Evolutionary conservation across 2,797 vertebrate genomes (phyloP), one percentile per base, ranked within the genome.

Genomic region (Sciaenops ocellatus): DNA sequence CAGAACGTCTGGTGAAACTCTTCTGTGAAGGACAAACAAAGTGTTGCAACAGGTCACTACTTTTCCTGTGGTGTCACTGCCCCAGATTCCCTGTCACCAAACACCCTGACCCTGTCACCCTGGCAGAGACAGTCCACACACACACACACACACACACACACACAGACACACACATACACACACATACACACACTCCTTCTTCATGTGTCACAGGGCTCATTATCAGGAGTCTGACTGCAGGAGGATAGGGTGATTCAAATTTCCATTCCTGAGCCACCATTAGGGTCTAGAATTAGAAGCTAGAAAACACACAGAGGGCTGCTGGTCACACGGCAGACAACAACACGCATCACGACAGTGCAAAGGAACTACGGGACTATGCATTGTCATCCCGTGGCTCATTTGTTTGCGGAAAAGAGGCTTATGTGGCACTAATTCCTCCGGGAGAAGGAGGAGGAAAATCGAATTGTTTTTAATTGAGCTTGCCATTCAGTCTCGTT

Each of bases 151-250:
- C 28, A 46, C 66, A 26, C 76, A 67, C 76, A 67, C 68, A 10
- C 54, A 15, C 47, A 20, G 4, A 60, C 61, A 69, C 72, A 71
- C 50, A 65, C 69, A 61, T 64, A 52, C 59, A 74, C 44, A 59
- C 71, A 65, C 79, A 76, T 63, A 70, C 79, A 71, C 55, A 73
- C 87, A 71, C 86, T 78, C 83, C 78, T 34, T 55, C 78, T 28
- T 34, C 88, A 89, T 92, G 92, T 93, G 92, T 91, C 90, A 84
- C 89, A 76, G 79, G 75, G 79, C 92, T 92, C 93, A 94, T 94
- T 92, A 93, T 89, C 91, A 81, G 66, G 80, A 89, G 91, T 87
- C 83, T 84, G 74, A 70, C 86, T 84, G 85, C 74, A 38, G 73
- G 84, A 89, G 87, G 90, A 91, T 83, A 5, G 83, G 65, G 67